Conservation (phyloP, 2,113 vertebrate genomes). For the Myotis yumanensis region DNA sequence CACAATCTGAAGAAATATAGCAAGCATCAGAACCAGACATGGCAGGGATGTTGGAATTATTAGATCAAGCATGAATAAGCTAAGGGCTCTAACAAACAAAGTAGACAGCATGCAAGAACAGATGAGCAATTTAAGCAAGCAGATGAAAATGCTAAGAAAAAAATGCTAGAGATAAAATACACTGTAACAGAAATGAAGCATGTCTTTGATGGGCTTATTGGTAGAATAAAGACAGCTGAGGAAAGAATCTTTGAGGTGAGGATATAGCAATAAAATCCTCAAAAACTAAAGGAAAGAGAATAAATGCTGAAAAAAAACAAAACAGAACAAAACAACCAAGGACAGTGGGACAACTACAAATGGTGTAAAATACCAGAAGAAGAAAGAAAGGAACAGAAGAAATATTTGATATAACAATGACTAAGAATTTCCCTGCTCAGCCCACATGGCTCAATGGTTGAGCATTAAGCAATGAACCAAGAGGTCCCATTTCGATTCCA, state of each 20-base stretch:
- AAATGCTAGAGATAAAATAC: neutral
- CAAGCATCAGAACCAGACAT: neutral
- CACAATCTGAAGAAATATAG: neutral
- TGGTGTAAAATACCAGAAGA: neutral
- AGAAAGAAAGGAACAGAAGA: neutral
- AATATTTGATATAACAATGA: neutral
- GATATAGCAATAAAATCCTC: neutral
- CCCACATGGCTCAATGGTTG: too few relatives aligned
- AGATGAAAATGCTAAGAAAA: neutral
- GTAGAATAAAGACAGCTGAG: neutral
- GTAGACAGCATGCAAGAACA: neutral
- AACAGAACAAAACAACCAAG: neutral
- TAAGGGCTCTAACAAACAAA: neutral
- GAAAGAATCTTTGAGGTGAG: neutral
- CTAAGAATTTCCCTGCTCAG: neutral
- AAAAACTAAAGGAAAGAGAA: neutral
- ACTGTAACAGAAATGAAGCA: neutral
- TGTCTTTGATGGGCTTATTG: neutral
- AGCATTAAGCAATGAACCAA: too few relatives aligned
- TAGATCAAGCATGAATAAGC: neutral
- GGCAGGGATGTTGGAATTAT: neutral
- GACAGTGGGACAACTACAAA: neutral
- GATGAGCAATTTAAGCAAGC: neutral
- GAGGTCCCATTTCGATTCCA: too few relatives aligned
- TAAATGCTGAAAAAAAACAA: neutral